phyloP scores from a whole-genome alignment of 2,113 vertebrate species.

The Pachyramphus minor region DNA sequence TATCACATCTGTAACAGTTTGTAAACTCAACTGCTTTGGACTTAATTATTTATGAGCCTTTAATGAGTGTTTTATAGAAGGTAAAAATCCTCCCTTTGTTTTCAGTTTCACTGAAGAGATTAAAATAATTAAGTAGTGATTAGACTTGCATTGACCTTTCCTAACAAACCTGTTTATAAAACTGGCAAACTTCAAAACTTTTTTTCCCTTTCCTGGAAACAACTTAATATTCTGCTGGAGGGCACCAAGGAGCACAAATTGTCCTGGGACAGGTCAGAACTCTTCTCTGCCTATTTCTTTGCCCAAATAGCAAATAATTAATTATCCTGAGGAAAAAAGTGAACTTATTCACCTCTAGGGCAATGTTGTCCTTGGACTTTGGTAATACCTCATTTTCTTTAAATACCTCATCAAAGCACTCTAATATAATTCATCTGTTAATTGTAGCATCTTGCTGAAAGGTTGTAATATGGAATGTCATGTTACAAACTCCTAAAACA shows the following conservation, averaged over 20 bases:
- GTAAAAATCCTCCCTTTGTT: conserved; percentile 50
- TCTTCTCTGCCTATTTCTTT: background rate
- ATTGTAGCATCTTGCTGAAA: background rate
- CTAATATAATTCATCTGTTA: background rate
- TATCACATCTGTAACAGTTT: background rate
- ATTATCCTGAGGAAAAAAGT: background rate
- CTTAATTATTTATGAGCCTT: background rate
- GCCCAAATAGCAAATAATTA: background rate
- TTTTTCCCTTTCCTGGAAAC: background rate
- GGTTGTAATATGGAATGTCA: background rate
- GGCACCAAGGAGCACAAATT: background rate
- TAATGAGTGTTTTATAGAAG: background rate
- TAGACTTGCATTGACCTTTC: conserved; percentile 39
- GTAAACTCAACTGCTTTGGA: background rate
- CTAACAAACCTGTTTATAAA: conserved; percentile 18
- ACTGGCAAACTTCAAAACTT: background rate
- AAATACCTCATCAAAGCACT: background rate
- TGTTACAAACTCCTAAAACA: background rate
- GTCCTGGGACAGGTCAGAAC: background rate
- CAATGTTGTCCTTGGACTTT: background rate
- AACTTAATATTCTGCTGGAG: background rate
- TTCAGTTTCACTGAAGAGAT: conserved; percentile 56
- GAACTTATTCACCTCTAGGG: background rate
- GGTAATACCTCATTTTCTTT: background rate
- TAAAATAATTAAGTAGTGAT: conserved; percentile 60